phyloP scores from a whole-genome alignment of 2,113 vertebrate genomes.

The Zapornia atra region DNA sequence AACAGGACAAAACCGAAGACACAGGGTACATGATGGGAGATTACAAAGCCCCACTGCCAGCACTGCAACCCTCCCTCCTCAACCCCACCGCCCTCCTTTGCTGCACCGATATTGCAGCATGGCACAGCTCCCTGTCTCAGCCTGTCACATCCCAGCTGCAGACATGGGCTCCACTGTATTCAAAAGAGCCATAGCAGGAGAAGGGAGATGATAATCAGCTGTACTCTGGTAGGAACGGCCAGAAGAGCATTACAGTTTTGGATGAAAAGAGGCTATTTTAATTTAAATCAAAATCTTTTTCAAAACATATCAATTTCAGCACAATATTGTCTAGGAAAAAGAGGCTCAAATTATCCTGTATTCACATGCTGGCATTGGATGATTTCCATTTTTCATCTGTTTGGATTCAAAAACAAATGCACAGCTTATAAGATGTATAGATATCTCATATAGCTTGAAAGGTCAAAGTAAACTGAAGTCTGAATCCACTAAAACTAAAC shows the following conservation, averaged over 20 bases:
- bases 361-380: neutral
- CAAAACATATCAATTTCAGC: slow-evolving; percentile 16
- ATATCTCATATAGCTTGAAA: neutral
- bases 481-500: neutral
- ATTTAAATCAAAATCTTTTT: slow-evolving; percentile 27
- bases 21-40: neutral
- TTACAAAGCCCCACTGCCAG: neutral
- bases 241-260: neutral
- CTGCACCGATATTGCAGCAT: neutral
- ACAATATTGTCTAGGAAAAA: neutral
- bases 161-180: neutral
- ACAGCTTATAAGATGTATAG: neutral
- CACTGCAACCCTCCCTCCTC: neutral
- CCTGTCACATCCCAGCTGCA: neutral
- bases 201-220: neutral
- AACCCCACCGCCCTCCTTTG: neutral
- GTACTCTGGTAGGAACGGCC: neutral
- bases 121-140: neutral
- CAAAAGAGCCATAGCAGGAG: neutral
- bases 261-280: slow-evolving; percentile 14
- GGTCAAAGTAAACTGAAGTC: neutral
- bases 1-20: neutral
- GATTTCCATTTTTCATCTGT: slow-evolving; percentile 15
- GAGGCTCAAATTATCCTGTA: slow-evolving; percentile 25
- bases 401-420: neutral